A percentile compares a stretch with the other conserved stretches of the same genome.
phyloP scores from a whole-genome alignment of 37 sponge, comb jelly and placozoan species.

The Cladorhizidae sp. region DNA sequence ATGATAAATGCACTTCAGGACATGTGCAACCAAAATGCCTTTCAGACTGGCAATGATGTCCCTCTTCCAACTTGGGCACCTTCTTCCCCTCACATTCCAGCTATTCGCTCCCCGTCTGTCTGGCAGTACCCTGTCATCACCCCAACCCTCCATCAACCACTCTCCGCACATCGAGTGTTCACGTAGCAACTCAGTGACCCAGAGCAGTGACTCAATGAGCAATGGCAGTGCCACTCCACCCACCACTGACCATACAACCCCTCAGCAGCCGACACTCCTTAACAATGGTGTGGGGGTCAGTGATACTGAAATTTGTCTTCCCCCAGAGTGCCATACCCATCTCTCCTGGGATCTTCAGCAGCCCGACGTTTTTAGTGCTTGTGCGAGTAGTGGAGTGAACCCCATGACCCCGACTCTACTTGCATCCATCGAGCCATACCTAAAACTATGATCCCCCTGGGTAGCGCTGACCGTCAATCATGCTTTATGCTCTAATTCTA shows the following conservation, averaged over 20 bases:
- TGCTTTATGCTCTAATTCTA: too few species aligned
- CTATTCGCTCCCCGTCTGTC: slow-evolving; percentile 53
- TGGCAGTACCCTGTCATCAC: slow-evolving; percentile 70
- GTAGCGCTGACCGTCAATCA: too few species aligned
- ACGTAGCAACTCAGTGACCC: slow-evolving; percentile 46
- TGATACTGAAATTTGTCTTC: slow-evolving; percentile 39
- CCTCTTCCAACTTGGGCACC: slow-evolving; percentile 81
- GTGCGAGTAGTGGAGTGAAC: slow-evolving; percentile 27
- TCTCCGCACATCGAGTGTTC: slow-evolving; percentile 26
- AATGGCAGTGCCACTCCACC: slow-evolving; percentile 73
- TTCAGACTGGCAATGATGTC: slow-evolving; percentile 58
- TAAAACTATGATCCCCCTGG: too few species aligned
- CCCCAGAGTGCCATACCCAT: slow-evolving; percentile 55
- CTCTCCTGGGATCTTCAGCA: slow-evolving; percentile 57
- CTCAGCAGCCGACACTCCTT: not conserved
- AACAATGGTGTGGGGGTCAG: not conserved
- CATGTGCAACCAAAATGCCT: slow-evolving; percentile 33
- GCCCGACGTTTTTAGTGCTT: slow-evolving; percentile 48
- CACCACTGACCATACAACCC: slow-evolving; percentile 24
- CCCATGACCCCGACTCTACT: slow-evolving; percentile 66
- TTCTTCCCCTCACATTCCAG: slow-evolving; percentile 77
- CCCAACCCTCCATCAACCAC: slow-evolving; percentile 15
- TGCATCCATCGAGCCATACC: slow-evolving; percentile 22
- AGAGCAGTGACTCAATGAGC: slow-evolving; percentile 63
- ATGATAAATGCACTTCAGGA: slow-evolving; percentile 4